Conservation (phyloP, 2,888 invertebrate genomes). For the Vandiemenella viatica region DNA sequence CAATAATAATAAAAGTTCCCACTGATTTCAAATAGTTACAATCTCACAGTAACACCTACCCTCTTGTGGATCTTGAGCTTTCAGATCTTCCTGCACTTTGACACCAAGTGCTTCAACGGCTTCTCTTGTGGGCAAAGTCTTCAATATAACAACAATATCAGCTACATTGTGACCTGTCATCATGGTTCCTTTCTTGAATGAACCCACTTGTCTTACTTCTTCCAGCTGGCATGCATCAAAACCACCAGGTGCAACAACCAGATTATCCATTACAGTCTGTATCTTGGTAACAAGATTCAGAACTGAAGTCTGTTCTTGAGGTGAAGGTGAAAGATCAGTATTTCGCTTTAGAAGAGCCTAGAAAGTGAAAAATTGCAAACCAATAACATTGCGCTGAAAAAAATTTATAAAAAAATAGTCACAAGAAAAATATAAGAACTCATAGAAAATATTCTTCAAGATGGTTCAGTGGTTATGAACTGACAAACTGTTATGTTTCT, state of each 20-base stretch:
- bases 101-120: slow-evolving; percentile 84
- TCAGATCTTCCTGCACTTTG: slow-evolving; percentile 76
- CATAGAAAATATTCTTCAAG: neutral
- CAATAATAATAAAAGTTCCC: neutral
- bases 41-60: too few relatives aligned
- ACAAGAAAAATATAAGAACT: neutral
- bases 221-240: slow-evolving; percentile 90
- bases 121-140: slow-evolving; percentile 90
- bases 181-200: slow-evolving; percentile 97
- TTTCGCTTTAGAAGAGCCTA: slow-evolving; percentile 86
- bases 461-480: too few relatives aligned
- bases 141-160: slow-evolving; percentile 90
- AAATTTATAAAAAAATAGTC: too few relatives aligned
- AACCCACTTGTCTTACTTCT: slow-evolving; percentile 92
- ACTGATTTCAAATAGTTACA: too few relatives aligned
- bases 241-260: slow-evolving; percentile 84
- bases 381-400: too few relatives aligned
- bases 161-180: slow-evolving; percentile 88
- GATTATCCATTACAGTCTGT: slow-evolving; percentile 84
- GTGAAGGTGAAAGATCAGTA: slow-evolving; percentile 77
- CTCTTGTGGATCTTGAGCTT: slow-evolving; percentile 48
- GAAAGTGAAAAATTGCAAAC: slow-evolving; percentile 12
- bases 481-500: too few relatives aligned
- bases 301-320: slow-evolving; percentile 82
- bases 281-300: slow-evolving; percentile 87